A percentile compares a stretch with the other conserved stretches of the same genome.
These are phyloP conservation scores for Manis pentadactyla DNA, from an alignment of 2,797 vertebrate genomes.

Conservation along the genomic window DNA sequence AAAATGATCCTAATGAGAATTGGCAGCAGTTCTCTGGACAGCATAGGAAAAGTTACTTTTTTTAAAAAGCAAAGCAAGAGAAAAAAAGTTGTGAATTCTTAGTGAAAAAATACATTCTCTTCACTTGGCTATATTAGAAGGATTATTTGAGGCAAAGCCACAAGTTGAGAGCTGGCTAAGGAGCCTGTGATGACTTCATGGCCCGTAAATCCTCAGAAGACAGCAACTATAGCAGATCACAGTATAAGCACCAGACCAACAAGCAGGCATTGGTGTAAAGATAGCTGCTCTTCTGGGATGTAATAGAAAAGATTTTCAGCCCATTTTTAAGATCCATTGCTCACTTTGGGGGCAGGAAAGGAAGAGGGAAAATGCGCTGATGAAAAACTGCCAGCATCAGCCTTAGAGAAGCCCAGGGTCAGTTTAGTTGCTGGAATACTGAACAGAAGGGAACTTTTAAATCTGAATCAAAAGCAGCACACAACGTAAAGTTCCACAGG, in stretches of 20 bases:
- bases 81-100: constrained; percentile 61
- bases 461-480: neutral
- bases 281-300: neutral
- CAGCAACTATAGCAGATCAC: neutral
- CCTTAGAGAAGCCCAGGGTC: neutral
- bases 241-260: neutral
- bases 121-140: constrained; percentile 60
- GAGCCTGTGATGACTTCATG: constrained; percentile 61
- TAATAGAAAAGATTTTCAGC: neutral
- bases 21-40: neutral
- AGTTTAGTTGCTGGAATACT: neutral
- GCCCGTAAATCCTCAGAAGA: constrained; percentile 63
- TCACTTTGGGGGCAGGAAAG: neutral
- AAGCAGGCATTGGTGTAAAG: neutral
- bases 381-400: neutral
- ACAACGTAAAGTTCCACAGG: neutral
- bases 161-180: constrained; percentile 58
- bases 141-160: constrained; percentile 63
- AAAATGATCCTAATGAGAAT: constrained; percentile 6
- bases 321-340: constrained; percentile 60
- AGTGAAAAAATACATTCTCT: constrained; percentile 7
- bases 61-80: neutral
- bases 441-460: neutral
- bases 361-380: neutral
- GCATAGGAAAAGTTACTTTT: constrained; percentile 1